Conservation (phyloP, 30 jellyfish, hydroid and myxozoan genomes). For the Chrysaora quinquecirrha region DNA sequence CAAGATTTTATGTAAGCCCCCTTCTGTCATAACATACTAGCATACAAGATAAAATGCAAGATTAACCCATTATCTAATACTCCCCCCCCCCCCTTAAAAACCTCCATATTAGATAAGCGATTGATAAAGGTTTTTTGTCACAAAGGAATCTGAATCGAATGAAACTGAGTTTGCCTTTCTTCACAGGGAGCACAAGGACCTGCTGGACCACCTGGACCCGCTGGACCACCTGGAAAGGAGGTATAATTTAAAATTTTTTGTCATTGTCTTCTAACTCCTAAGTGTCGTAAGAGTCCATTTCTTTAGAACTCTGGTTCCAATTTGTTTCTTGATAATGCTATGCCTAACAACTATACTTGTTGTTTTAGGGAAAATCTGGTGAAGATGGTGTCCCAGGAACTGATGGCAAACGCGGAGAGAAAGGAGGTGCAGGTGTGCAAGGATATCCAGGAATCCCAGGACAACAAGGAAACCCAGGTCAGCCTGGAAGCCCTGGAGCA, state of each 20-base stretch:
- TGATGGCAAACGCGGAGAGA: conserved; percentile 83
- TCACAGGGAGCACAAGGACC: conserved; percentile 50
- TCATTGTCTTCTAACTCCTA: neutral
- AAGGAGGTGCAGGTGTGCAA: conserved; percentile 67
- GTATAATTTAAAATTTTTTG: conserved; percentile 9
- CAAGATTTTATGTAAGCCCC: too few relatives aligned
- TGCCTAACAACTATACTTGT: neutral
- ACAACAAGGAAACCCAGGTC: conserved; percentile 73
- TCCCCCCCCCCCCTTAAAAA: too few relatives aligned
- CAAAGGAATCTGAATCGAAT: too few relatives aligned
- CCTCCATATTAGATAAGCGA: too few relatives aligned
- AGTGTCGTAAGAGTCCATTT: conserved; percentile 1
- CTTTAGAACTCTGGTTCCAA: too few relatives aligned
- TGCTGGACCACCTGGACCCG: conserved; percentile 34
- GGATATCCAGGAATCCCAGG: conserved; percentile 77
- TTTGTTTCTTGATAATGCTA: too few relatives aligned
- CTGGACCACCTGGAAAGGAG: conserved; percentile 57
- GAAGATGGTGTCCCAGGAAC: conserved; percentile 84
- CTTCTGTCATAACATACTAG: too few relatives aligned
- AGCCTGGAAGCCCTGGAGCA: conserved; percentile 70
- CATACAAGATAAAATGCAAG: too few relatives aligned
- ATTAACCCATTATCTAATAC: too few relatives aligned
- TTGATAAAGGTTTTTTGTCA: too few relatives aligned
- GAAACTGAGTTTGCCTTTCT: too few relatives aligned
- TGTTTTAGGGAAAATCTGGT: conserved; percentile 55